Percentiles rank a stretch among this genome's conserved stretches.
Conservation (phyloP, 2,113 vertebrate species). For the Dipodomys ordii region DNA sequence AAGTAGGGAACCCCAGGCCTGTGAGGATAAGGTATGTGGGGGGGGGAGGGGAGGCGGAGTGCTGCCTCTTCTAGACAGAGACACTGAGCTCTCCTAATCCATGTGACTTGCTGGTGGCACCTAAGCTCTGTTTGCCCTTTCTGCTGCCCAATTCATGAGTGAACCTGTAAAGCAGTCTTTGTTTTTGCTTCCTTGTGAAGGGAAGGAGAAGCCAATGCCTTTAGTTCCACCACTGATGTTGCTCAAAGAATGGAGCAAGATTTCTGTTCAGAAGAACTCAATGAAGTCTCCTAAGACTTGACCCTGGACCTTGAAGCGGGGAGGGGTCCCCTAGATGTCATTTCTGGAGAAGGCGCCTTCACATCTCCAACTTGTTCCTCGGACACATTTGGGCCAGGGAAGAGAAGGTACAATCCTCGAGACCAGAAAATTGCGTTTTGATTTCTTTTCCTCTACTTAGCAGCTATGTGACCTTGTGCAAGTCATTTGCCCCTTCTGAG, state of each 20-base stretch:
- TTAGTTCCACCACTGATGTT: neutral
- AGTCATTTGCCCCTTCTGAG: neutral
- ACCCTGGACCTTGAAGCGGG: neutral
- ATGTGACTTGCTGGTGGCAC: neutral
- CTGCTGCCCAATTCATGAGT: neutral
- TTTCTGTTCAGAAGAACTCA: neutral
- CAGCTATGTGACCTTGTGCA: neutral
- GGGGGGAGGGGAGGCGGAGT: neutral
- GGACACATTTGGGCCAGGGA: neutral
- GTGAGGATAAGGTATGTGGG: accelerated
- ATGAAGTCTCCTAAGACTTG: neutral
- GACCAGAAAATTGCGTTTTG: neutral
- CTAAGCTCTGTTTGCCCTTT: neutral
- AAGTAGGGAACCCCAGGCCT: neutral
- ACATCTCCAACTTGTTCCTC: neutral
- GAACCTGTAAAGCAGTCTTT: neutral
- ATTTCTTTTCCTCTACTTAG: neutral
- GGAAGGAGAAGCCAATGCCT: neutral
- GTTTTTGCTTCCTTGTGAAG: neutral
- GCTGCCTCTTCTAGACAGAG: neutral
- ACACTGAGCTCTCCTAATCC: neutral
- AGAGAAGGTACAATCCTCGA: neutral
- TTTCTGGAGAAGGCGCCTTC: neutral
- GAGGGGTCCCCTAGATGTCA: neutral
- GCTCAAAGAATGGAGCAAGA: neutral